Evolutionary conservation across 2,113 vertebrate species (phyloP).

Genomic region (Sander vitreus): DNA sequence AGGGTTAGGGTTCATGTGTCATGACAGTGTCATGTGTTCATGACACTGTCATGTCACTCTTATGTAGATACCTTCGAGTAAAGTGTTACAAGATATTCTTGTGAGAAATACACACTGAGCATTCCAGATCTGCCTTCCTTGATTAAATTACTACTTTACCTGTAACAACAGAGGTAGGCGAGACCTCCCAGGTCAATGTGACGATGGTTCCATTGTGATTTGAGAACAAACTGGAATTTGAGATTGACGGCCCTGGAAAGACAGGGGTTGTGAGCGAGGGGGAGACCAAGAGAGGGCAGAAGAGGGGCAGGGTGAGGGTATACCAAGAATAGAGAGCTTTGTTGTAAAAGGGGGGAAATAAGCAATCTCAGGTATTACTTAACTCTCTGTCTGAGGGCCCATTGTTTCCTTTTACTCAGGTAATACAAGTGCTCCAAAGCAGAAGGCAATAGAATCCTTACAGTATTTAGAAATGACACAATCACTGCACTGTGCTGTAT

Average conservation of each 20-base stretch:
- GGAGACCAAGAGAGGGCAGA: neutral
- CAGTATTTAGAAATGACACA: neutral
- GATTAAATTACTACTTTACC: slow-evolving; percentile 56
- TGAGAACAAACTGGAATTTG: slow-evolving; percentile 69
- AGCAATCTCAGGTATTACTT: slow-evolving; percentile 50
- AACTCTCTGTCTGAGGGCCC: slow-evolving; percentile 45
- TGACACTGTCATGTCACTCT: no score
- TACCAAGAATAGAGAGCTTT: slow-evolving; percentile 67
- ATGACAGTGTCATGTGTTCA: no score
- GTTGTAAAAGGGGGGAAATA: slow-evolving; percentile 53
- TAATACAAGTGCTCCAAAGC: slow-evolving; percentile 19
- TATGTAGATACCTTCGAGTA: no score
- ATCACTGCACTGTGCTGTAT: neutral
- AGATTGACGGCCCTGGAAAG: slow-evolving; percentile 77
- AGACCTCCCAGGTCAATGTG: slow-evolving; percentile 80
- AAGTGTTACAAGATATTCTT: neutral
- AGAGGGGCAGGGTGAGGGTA: neutral
- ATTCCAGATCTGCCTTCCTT: neutral
- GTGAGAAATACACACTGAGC: neutral
- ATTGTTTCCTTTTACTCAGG: slow-evolving; percentile 49
- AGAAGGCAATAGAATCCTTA: slow-evolving; percentile 23
- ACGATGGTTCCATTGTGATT: slow-evolving; percentile 69
- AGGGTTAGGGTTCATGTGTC: no score
- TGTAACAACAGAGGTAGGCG: slow-evolving; percentile 76
- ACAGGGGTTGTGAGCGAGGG: slow-evolving; percentile 34